Percentiles rank a stretch among this genome's conserved stretches.
Conservation (phyloP, 2,888 invertebrate genomes). For the Lepetodrilus schrolli region DNA sequence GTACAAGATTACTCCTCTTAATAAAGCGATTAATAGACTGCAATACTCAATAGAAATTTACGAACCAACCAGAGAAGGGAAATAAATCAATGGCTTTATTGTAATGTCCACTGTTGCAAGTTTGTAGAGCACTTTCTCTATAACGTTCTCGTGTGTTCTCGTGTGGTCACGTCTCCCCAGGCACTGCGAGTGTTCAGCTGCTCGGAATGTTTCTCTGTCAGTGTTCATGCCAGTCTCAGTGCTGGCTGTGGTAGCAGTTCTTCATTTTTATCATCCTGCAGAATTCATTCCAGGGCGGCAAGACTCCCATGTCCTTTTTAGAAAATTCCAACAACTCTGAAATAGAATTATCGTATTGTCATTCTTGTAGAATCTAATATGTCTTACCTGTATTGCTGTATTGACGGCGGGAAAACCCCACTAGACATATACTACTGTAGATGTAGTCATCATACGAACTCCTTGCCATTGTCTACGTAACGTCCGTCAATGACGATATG, state of each 20-base stretch:
- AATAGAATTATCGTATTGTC: too few species aligned
- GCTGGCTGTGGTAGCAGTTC: conserved; percentile 35
- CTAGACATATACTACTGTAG: too few species aligned
- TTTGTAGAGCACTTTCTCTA: conserved; percentile 2
- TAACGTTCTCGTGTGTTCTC: not conserved
- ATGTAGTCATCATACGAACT: too few species aligned
- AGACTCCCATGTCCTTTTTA: conserved; percentile 27
- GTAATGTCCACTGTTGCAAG: not conserved
- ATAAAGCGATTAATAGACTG: too few species aligned
- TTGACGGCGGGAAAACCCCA: too few species aligned
- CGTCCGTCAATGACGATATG: too few species aligned
- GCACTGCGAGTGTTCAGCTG: conserved; percentile 23
- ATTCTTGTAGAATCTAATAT: too few species aligned
- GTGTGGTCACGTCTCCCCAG: not conserved
- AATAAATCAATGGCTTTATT: conserved; percentile 13
- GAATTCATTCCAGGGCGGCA: conserved; percentile 38
- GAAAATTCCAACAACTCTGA: not conserved
- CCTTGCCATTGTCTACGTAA: too few species aligned
- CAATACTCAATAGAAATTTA: too few species aligned
- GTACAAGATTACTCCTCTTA: too few species aligned
- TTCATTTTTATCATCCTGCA: conserved; percentile 34
- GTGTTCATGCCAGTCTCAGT: conserved; percentile 15
- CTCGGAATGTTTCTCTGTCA: conserved; percentile 1
- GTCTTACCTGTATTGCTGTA: too few species aligned
- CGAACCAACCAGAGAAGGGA: not conserved